phyloP scores from a whole-genome alignment of 35 echinoderm and acorn worm genomes.

The Heliocidaris erythrogramma region DNA sequence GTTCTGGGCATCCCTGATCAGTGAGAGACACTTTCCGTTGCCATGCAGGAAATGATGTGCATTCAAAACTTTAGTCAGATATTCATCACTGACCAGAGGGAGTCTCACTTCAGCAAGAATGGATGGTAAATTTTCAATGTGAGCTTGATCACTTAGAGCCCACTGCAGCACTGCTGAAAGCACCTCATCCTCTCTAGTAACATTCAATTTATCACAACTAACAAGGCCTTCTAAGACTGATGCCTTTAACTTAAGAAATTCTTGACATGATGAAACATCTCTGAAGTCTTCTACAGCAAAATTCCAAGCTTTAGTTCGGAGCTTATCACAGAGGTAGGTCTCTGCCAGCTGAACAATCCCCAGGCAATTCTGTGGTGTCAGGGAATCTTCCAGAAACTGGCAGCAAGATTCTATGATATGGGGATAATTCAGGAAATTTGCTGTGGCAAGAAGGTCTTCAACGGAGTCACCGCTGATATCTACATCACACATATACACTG shows the following conservation, averaged over 20 bases:
- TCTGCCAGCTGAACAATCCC: conserved; percentile 58
- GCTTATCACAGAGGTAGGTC: conserved; percentile 21
- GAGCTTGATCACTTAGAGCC: conserved; percentile 51
- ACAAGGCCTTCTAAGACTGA: conserved; percentile 46
- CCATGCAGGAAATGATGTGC: conserved; percentile 35
- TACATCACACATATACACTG: conserved; percentile 66
- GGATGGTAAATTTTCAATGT: conserved; percentile 21
- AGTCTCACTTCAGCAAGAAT: conserved; percentile 61
- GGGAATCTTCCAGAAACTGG: conserved; percentile 48
- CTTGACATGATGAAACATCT: conserved; percentile 29
- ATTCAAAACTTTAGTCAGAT: conserved; percentile 30
- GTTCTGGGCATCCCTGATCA: conserved; percentile 78
- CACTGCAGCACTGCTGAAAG: conserved; percentile 68
- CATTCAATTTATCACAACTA: conserved; percentile 51
- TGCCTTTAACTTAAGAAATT: conserved; percentile 59
- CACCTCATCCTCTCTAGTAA: conserved; percentile 62
- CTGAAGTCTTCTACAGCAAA: conserved; percentile 60
- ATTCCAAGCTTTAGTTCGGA: conserved; percentile 50
- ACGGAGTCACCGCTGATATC: conserved; percentile 50
- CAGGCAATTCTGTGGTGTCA: conserved; percentile 69
- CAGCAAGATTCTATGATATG: conserved; percentile 60
- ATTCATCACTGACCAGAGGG: conserved; percentile 66
- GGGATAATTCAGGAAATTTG: conserved; percentile 70
- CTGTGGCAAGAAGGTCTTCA: conserved; percentile 57
- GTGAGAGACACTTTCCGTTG: conserved; percentile 24